These are phyloP conservation scores for Dioctria linearis DNA, from an alignment of 2,888 invertebrate genomes.

Conservation along the genomic window DNA sequence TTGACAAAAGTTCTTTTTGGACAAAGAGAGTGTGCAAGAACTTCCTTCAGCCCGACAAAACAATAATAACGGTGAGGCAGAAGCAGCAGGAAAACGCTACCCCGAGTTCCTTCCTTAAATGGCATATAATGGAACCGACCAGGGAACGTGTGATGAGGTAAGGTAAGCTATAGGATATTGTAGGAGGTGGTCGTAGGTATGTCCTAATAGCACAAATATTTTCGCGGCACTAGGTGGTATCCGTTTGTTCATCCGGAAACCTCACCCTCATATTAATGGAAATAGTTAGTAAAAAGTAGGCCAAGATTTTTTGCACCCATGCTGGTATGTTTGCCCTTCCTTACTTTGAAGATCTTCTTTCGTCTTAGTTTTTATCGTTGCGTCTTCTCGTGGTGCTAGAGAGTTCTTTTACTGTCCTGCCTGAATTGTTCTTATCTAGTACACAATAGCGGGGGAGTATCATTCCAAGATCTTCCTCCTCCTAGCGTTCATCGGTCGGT, in stretches of 20 bases:
- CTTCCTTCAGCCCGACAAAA: neutral
- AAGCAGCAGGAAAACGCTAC: neutral
- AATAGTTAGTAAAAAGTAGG: neutral
- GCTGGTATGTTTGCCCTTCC: neutral
- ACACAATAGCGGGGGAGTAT: neutral
- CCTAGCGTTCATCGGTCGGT: no score
- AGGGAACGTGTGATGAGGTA: neutral
- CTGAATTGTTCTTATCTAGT: neutral
- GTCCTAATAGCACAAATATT: constrained; percentile 21
- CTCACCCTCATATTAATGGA: neutral
- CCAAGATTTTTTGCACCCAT: neutral
- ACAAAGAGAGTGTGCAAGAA: neutral
- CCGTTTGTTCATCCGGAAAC: neutral
- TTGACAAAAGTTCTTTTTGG: constrained; percentile 34
- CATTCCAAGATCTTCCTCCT: neutral
- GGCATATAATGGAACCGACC: no score
- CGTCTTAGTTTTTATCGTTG: no score
- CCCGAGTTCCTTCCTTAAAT: neutral
- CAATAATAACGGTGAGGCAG: neutral
- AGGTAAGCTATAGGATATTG: neutral
- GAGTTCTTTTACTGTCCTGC: neutral
- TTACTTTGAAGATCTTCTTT: neutral
- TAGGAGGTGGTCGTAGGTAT: neutral
- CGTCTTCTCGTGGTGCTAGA: no score
- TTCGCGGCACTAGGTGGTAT: constrained; percentile 12